A percentile compares a stretch with the other conserved stretches of the same genome.
These are phyloP conservation scores for Pocillopora damicornis DNA, from an alignment of 64 coral and sea anemone species.

Conservation along the genomic window DNA sequence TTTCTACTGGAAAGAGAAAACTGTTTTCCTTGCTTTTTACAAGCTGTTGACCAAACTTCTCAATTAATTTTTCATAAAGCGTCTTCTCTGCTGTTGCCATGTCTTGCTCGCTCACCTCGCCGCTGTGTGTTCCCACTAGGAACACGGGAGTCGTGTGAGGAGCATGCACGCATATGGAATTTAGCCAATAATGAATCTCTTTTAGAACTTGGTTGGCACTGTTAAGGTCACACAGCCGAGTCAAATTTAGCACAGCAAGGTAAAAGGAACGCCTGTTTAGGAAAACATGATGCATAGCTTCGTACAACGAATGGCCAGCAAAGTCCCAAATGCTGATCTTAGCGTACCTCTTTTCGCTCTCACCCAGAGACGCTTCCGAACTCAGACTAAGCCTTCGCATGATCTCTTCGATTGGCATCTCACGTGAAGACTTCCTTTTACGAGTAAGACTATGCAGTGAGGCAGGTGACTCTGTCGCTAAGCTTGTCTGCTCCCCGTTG, in stretches of 20 bases:
- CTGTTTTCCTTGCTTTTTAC: constrained; percentile 29
- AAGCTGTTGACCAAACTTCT: constrained; percentile 53
- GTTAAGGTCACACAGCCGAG: constrained; percentile 18
- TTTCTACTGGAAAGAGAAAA: constrained; percentile 66
- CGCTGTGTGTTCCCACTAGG: constrained; percentile 69
- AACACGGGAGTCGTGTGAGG: constrained; percentile 50
- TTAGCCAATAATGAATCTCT: constrained; percentile 62
- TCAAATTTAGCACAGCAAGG: constrained; percentile 54
- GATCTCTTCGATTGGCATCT: constrained; percentile 15
- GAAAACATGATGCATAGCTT: constrained; percentile 88
- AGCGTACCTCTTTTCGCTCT: constrained; percentile 9
- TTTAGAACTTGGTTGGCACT: not conserved
- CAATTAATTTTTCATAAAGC: constrained; percentile 18
- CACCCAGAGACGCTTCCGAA: not conserved
- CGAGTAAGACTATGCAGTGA: not conserved
- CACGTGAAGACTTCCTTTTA: not conserved
- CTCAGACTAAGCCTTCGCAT: not conserved
- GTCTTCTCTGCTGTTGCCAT: constrained; percentile 15
- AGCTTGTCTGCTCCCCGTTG: not conserved
- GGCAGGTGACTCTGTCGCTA: not conserved
- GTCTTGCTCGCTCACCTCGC: constrained; percentile 18
- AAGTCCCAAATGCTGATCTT: constrained; percentile 85
- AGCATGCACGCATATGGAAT: constrained; percentile 72
- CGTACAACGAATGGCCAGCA: constrained; percentile 72
- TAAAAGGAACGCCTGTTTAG: constrained; percentile 69